Evolutionary conservation across 2,797 vertebrate species (phyloP), one percentile per base, ranked within the genome.

Genomic region (Meda fulgida): DNA sequence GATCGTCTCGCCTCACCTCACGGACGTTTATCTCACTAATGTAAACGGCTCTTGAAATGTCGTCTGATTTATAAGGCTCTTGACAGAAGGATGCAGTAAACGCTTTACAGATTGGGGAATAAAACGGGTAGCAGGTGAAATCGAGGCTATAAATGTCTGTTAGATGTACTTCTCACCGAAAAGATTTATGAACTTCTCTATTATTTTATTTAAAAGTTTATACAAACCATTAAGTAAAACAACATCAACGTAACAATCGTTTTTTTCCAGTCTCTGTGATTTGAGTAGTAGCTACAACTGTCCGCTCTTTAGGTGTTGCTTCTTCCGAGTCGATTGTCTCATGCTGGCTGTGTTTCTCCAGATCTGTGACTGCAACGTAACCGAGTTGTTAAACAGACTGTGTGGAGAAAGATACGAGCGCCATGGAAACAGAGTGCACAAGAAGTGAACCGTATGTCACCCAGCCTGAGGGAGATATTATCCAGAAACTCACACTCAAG

Each of bases 361-460:
- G 14, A 65, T 36, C 31, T 10, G 21, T n/a, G 36, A 36, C 26
- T 16, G 69, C 21, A 38, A 34, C 40, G 5, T 48, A 51, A 73
- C 55, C 9, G n/a, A 58, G 53, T 29, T 10, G 36, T 81, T 60
- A 71, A 55, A 72, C 67, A 1, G 43, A 55, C 55, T 48, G 19
- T 5, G 19, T n/a, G 4, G 29, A 83, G 16, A 65, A 76, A 69
- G 75, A 83, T 58, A 38, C 60, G 3, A 76, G 81, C 81, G 40
- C 81, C 81, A 84, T 86, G 85, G 85, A 78, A 86, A 86, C 85
- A 66, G 75, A 83, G 76, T 72, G 46, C 60, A 60, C 29, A 1
- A 76, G 60, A 80, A 67, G 67, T 29, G 3, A 76, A 75, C 26
- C 4, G 19, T 75, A 65, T 51, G 48, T 43, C 85, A 65, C 67